Percentiles rank a stretch among this genome's conserved stretches.
phyloP scores from a whole-genome alignment of 1,140 invertebrate genomes.

The Pseudomyrmex cubaensis region DNA sequence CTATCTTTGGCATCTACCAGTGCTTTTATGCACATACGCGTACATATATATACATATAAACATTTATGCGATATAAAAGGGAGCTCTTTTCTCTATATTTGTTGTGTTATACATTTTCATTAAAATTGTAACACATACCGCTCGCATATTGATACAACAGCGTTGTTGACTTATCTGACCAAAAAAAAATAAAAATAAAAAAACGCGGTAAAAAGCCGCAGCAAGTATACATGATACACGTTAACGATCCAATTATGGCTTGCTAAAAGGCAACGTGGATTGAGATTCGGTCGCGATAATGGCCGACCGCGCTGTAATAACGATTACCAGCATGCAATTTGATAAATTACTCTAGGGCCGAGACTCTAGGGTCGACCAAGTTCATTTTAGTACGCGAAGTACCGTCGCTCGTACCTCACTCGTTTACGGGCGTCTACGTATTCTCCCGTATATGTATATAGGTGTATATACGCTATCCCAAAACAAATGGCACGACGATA shows the following conservation, averaged over 20 bases:
- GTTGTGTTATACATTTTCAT: conserved; percentile 5
- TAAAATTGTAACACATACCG: conserved; percentile 5
- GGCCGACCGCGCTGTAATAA: conserved; percentile 33
- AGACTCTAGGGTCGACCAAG: conserved; percentile 48
- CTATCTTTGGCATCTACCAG: too few relatives aligned
- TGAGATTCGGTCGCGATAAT: conserved; percentile 58
- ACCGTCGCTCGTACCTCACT: conserved; percentile 14
- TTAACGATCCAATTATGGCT: conserved; percentile 56
- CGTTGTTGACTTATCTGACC: conserved; percentile 22
- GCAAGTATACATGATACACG: conserved; percentile 32
- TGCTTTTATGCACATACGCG: too few relatives aligned
- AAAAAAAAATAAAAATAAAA: neutral
- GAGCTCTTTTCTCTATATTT: too few relatives aligned
- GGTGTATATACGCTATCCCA: conserved; percentile 42
- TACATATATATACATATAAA: too few relatives aligned
- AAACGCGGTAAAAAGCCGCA: neutral
- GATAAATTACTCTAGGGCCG: conserved; percentile 60
- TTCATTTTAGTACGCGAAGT: conserved; percentile 53
- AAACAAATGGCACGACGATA: conserved; percentile 59
- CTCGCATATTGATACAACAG: neutral
- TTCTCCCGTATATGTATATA: too few relatives aligned
- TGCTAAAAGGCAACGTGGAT: conserved; percentile 55
- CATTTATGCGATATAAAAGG: too few relatives aligned
- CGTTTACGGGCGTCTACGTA: conserved; percentile 33
- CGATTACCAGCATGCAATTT: conserved; percentile 64